Base-by-base conservation (phyloP, 2,888 invertebrate species). In the Rhopalosiphum nymphaeae region DNA sequence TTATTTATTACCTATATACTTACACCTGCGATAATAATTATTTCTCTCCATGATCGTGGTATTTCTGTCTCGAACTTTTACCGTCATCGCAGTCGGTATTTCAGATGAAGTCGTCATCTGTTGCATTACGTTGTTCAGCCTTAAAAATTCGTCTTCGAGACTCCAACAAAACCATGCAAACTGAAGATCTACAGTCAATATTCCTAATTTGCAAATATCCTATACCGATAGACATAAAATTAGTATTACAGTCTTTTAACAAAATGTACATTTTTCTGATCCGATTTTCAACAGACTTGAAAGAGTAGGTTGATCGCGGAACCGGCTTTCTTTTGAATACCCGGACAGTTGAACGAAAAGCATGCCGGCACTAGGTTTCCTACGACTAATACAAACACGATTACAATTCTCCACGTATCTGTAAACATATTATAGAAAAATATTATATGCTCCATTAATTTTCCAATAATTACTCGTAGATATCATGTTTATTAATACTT, bases 171-270 rank as follows among this genome's bases (percentile, higher is more conserved):
- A 91, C 91, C 85, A 91, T 13, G 53, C 44, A n/a, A 95, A 95
- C 53, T 95, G 95, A 29, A 95, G 61, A 46, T 95, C 95, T 10
- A 92, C 94, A 49, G 94, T 94, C 85, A 94, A 61, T 84, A 91
- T 94, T 56, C 94, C 93, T 89, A 95, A 67, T 91, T 95, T 95
- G 25, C 95, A 94, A 29, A 95, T 21, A 57, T 95, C 95, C 95
- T 95, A n/a, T 88, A 84, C 44, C 36, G 29, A 13, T n/a, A 46
- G 16, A 3, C 4, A 49, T 46, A 86, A 29, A 46, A 29, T 84
- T 7, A 10, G 21, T 21, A 29, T 86, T 49, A 86, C 44, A 86
- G 29, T 85, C 21, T 44, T 25, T 44, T 29, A 85, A 85, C 29
- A 85, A 44, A 78, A 53, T 53, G 53, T 25, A 36, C 2, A 36